These are phyloP conservation scores for Ispidina lecontei DNA, from an alignment of 2,797 vertebrate species.

Conservation along the genomic window DNA sequence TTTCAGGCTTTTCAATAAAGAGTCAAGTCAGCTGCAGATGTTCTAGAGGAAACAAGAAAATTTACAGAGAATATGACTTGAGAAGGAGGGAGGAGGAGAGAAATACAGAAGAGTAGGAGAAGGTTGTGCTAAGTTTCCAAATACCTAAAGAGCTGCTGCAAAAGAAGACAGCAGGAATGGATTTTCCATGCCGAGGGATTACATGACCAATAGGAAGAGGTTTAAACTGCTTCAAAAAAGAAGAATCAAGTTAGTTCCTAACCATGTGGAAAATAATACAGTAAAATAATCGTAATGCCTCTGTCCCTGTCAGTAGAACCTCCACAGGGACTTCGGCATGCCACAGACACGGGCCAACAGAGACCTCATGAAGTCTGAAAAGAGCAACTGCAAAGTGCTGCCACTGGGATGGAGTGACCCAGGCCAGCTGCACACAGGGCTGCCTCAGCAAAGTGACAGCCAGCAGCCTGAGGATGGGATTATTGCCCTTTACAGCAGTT, in stretches of 20 bases:
- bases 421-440: not conserved
- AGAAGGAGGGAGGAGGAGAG: not conserved
- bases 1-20: not conserved
- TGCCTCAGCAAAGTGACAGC: not conserved
- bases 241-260: not conserved
- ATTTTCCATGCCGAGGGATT: conserved; percentile 11
- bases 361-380: conserved; percentile 16
- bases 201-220: not conserved
- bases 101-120: not conserved
- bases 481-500: not conserved
- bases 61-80: not conserved
- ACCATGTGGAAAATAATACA: not conserved
- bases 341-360: not conserved
- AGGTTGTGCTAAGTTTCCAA: not conserved
- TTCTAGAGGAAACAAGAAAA: not conserved
- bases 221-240: not conserved
- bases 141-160: not conserved
- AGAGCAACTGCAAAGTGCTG: not conserved
- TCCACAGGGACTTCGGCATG: not conserved
- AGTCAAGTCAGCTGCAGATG: not conserved
- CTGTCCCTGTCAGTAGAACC: not conserved
- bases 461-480: not conserved
- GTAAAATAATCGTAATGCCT: not conserved
- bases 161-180: not conserved
- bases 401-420: not conserved